Evolutionary conservation across 1,140 invertebrate species (phyloP), one percentile per base, ranked within the genome.

Genomic region (Lepidurus packardi): DNA sequence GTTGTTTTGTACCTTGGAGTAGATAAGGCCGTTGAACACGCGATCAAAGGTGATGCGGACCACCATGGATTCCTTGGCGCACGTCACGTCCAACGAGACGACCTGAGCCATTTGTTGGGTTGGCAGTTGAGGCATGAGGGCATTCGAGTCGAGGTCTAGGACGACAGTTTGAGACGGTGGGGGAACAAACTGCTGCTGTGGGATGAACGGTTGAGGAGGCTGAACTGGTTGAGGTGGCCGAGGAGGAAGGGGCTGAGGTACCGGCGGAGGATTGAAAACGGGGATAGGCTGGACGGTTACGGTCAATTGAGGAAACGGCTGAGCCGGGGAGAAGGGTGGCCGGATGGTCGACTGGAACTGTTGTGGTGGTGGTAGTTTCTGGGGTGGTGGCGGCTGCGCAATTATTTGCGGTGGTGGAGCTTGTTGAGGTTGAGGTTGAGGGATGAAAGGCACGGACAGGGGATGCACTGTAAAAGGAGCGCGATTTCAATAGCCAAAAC

Each of bases 31-130:
- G 80, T 92, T 89, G 81, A 92, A 94, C 41, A 84, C 84, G 79
- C 90, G 88, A 82, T 93, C 92, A 83, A 94, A 94, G 84, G 92
- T 91, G 4, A 94, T 89, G 75, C 91, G 90, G 73, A 94, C 92
- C 0, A 90, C 92, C 93, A 94, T 94, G 88, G 90, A 90, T 78
- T 92, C 91, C 83, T 93, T 93, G 73, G 90, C 90, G 82, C 93
- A 94, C 78, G 91, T 86, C 1, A 93, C 92, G 25, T 92, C 89
- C 74, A 94, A 89, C 1, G 86, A 88, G 81, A 92, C 90, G 80
- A 94, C 91, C 81, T 92, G 91, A 10, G 92, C 91, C 43, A 80
- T 81, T 73, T 79, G 80, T 25, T 45, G 73, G 43, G 79, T 79
- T 44, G 76, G 78, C 80, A 41, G 83, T 81, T 21, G 79, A 73